These are phyloP conservation scores for Falcunculus frontatus DNA, from an alignment of 2,113 vertebrate species.

Conservation along the genomic window DNA sequence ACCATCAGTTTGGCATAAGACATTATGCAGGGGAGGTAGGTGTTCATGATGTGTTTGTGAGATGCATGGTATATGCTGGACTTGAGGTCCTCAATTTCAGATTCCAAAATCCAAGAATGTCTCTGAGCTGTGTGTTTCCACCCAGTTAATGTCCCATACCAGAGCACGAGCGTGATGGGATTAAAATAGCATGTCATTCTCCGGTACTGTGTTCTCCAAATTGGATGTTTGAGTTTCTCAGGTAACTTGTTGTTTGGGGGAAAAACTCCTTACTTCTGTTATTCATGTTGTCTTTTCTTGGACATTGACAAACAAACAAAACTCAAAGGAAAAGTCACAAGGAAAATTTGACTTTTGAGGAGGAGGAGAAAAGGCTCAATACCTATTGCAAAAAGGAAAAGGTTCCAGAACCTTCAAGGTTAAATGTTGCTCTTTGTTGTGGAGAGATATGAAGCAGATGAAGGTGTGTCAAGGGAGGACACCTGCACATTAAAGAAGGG, in stretches of 20 bases:
- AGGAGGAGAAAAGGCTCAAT: neutral
- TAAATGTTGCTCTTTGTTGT: neutral
- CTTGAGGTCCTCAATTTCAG: neutral
- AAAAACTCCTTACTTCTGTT: neutral
- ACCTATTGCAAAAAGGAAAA: neutral
- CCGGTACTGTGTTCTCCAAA: neutral
- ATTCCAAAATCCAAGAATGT: neutral
- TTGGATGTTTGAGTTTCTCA: neutral
- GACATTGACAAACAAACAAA: neutral
- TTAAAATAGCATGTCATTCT: neutral
- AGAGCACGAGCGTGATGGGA: neutral
- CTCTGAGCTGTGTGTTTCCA: neutral
- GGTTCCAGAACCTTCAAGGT: neutral
- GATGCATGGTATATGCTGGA: neutral
- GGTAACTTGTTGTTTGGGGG: neutral
- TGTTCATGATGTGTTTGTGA: neutral
- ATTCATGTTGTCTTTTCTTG: neutral
- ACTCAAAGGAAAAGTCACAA: neutral
- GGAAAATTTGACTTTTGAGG: neutral
- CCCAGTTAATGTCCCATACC: neutral
- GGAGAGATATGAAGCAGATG: neutral
- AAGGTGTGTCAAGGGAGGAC: neutral
- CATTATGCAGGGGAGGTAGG: conserved; percentile 92
- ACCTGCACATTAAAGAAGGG: neutral
- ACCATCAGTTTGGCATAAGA: conserved; percentile 90